Base-by-base conservation (phyloP, 2,888 invertebrate species). In the Hoplodrina ambigua region DNA sequence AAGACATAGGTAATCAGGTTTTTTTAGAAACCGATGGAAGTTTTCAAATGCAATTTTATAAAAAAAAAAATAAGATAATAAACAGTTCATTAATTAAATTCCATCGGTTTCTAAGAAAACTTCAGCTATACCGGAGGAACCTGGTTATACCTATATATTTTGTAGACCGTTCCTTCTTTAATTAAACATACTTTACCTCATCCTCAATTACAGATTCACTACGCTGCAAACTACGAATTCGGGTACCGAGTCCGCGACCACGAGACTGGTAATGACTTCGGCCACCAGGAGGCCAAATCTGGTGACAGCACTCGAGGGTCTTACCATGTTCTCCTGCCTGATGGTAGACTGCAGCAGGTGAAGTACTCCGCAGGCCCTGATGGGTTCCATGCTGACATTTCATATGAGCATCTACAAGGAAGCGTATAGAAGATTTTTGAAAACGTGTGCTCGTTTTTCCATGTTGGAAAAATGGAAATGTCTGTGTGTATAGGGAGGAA, bases 361-460 rank as follows among this genome's bases (percentile, higher is more conserved):
- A 96, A 97, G 75, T 98, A 98, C 91, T 97, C 97, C 82, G 98
- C 98, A 0, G 98, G 98, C 68, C 97, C 97, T 58, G 96, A 96
- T 60, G 98, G 98, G 10, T 98, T 97, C 91, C 98, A 98, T 87
- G 98, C 98, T 7, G 97, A 97, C 86, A 97, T 98, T 55, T 97
- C 97, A 19, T 98, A 98, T 82, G 96, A 96, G 70, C 90, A 93
- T 52, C 10, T 81, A 17, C 81, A 72, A 13, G 17, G 50, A 0
- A 72, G 13, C 2, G 37, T 46, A 52, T 80, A 61, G 72, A 50
- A n/a, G 7, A n/a, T 4, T 10, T 11, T 46, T 30, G 17, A 44
- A 49, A 41, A 19, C 20, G n/a, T 57, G 17, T 54, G 25, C 17
- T n/a, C 11, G 19, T 17, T 69, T 25, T 44, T 57, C n/a, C 10